phyloP scores from a whole-genome alignment of 2,888 invertebrate genomes.

The Criorhina ranunculi region DNA sequence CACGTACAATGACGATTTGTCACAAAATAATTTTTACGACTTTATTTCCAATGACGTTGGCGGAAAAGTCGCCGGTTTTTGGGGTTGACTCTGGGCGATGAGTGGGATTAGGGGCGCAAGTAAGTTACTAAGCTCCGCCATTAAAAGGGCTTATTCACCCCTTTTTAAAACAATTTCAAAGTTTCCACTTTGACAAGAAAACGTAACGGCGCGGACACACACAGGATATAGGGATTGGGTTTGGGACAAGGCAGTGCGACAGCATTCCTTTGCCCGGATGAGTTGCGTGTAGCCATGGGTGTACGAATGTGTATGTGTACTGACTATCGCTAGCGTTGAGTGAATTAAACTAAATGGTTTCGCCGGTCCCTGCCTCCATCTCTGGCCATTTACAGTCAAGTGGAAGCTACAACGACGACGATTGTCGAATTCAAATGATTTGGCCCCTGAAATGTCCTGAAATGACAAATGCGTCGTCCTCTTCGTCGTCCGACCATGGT shows the following conservation, averaged over 20 bases:
- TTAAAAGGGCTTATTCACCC: constrained; percentile 47
- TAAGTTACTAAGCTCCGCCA: constrained; percentile 50
- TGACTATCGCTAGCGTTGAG: constrained; percentile 54
- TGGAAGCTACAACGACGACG: constrained; percentile 66
- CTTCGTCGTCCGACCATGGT: constrained; percentile 51
- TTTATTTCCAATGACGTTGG: constrained; percentile 79
- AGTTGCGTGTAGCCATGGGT: constrained; percentile 60
- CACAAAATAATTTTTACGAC: constrained; percentile 85
- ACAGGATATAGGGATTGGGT: constrained; percentile 3
- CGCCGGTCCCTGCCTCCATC: constrained; percentile 24
- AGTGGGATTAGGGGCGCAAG: constrained; percentile 32
- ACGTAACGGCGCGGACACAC: constrained; percentile 7
- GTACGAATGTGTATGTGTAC: constrained; percentile 27
- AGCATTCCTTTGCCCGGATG: constrained; percentile 39
- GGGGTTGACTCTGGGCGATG: constrained; percentile 31
- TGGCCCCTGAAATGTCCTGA: constrained; percentile 63
- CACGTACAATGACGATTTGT: constrained; percentile 84
- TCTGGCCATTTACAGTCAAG: constrained; percentile 64
- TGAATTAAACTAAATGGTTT: constrained; percentile 76
- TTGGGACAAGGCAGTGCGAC: constrained; percentile 37
- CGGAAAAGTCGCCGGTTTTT: constrained; percentile 55
- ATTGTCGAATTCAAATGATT: constrained; percentile 77
- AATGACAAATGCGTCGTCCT: constrained; percentile 74
- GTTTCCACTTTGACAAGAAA: constrained; percentile 30
- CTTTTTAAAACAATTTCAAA: constrained; percentile 74